phyloP scores from a whole-genome alignment of 1,140 invertebrate species.

The Formica selysi region DNA sequence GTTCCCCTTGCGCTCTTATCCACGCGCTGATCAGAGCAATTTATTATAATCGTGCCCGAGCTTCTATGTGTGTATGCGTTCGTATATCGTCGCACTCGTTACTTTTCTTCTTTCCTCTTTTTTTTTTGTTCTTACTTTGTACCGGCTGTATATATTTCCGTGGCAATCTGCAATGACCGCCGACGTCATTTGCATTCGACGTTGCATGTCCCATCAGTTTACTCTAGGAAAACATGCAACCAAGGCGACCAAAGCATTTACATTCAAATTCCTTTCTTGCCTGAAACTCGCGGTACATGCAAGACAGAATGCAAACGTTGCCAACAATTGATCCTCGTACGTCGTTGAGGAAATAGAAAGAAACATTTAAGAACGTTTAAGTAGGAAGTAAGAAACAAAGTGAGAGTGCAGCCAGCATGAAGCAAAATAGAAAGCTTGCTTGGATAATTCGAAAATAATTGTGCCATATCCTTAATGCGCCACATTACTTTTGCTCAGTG shows the following conservation, averaged over 20 bases:
- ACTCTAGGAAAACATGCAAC: slow-evolving; percentile 77
- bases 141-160: slow-evolving; percentile 67
- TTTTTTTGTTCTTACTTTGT: slow-evolving; percentile 17
- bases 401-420: slow-evolving; percentile 2
- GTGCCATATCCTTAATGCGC: slow-evolving; percentile 56
- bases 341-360: slow-evolving; percentile 70
- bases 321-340: slow-evolving; percentile 71
- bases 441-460: slow-evolving; percentile 71
- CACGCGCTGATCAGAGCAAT: slow-evolving; percentile 68
- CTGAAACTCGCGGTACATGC: slow-evolving; percentile 66
- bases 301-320: slow-evolving; percentile 64
- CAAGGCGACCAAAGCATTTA: slow-evolving; percentile 74
- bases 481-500: not conserved
- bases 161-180: slow-evolving; percentile 76
- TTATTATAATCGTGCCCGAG: slow-evolving; percentile 76
- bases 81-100: slow-evolving; percentile 61
- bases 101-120: slow-evolving; percentile 5
- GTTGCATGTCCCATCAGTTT: slow-evolving; percentile 78
- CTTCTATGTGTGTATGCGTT: slow-evolving; percentile 62
- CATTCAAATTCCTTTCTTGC: slow-evolving; percentile 75
- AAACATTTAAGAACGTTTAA: slow-evolving; percentile 37
- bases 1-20: slow-evolving; percentile 63
- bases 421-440: slow-evolving; percentile 59
- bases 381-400: slow-evolving; percentile 62
- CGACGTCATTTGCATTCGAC: slow-evolving; percentile 76